Evolutionary conservation across 2,113 vertebrate genomes (phyloP), one percentile per base, ranked within the genome.

Genomic region (Microcebus tavaratra): DNA sequence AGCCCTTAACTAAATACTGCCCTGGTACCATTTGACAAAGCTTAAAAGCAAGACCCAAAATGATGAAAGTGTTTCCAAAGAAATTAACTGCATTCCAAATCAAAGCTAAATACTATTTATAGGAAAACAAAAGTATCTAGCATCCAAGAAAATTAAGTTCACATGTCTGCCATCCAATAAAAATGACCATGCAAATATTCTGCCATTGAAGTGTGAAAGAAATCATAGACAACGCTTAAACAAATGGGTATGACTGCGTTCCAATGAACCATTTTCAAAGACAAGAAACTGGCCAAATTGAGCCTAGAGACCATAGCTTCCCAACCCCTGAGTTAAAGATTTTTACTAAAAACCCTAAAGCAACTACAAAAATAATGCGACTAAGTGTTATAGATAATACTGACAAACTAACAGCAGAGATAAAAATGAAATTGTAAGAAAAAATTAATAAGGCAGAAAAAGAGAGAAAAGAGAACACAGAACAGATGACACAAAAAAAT

Each of bases 111-210:
- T 55, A 78, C 36, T 76, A 94, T 29, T 45, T 79, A 39, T 39
- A 72, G 36, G 45, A 79, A 80, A 89, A 85, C 23, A 87, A 85
- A 90, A 63, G 17, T 80, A 75, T 61, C 6, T 57, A 90, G 34
- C 6, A 42, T 79, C 25, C 1, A 93, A 93, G n/a, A 94, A 97
- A 93, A 87, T 65, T 87, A 94, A 68, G 70, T 90, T 65, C 7
- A 57, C 11, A 86, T 39, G 14, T 23, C 14, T 68, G 27, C 2
- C 29, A 88, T 39, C 8, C 11, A 81, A 48, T 89, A 75, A 78
- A 96, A 96, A 65, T 81, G 13, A 53, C 15, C 48, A 55, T 63
- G 13, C 8, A 85, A 45, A 36, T 92, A 65, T 27, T 14, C 9
- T 80, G 10, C 14, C 34, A 96, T 0, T 75, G 31, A 97, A 67